Conservation (phyloP, 1,140 invertebrate species). For the Rhagoletis zephyria region DNA sequence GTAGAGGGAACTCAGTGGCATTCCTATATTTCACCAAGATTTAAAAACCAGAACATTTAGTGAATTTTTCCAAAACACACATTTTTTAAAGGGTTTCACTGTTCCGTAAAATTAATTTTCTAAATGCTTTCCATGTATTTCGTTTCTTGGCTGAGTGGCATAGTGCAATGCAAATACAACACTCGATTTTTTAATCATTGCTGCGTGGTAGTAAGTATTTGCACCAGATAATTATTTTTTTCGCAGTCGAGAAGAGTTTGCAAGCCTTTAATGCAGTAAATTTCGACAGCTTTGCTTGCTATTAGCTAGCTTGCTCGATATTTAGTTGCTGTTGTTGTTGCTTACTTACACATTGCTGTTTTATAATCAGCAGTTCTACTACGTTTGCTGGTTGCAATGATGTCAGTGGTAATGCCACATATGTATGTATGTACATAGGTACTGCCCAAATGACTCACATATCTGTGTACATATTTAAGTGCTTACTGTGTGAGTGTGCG, state of each 20-base stretch:
- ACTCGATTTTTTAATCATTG: neutral
- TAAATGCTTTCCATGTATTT: neutral
- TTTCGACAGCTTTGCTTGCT: slow-evolving; percentile 26
- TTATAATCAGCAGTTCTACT: too few relatives aligned
- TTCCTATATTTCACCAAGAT: too few relatives aligned
- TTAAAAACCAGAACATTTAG: too few relatives aligned
- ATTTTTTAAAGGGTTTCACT: too few relatives aligned
- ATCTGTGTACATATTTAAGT: neutral
- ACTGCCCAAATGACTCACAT: neutral
- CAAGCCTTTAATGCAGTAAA: slow-evolving; percentile 20
- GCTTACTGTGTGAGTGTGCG: neutral
- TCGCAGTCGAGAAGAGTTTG: neutral
- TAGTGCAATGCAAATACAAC: neutral
- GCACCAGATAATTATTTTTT: neutral
- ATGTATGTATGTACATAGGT: neutral
- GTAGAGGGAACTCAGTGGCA: too few relatives aligned
- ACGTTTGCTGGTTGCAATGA: too few relatives aligned
- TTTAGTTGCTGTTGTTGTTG: neutral
- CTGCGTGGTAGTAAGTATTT: neutral
- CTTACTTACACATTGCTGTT: neutral
- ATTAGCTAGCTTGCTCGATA: neutral
- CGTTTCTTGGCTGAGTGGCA: neutral
- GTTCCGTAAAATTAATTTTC: neutral
- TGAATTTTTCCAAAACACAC: too few relatives aligned
- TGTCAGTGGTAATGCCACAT: too few relatives aligned